Conservation (phyloP, 1,140 invertebrate species). For the Chymomyza costata region DNA sequence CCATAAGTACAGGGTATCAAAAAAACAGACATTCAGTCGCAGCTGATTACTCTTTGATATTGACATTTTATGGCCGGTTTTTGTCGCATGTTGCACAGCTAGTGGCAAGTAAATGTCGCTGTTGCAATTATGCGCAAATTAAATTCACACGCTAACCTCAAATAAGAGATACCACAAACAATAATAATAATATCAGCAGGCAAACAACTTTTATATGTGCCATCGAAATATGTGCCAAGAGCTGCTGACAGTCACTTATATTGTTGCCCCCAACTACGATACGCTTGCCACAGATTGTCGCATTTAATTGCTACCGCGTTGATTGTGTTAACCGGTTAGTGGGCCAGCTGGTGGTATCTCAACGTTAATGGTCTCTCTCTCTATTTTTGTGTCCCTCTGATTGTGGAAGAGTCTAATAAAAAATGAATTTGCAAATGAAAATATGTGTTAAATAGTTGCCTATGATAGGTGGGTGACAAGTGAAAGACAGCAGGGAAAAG, state of each 20-base stretch:
- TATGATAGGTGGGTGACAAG: no score
- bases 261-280: constrained; percentile 11
- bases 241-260: constrained; percentile 43
- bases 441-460: no score
- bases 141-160: constrained; percentile 59
- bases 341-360: no score
- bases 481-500: no score
- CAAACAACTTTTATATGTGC: constrained; percentile 17
- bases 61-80: constrained; percentile 52
- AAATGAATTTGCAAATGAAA: no score
- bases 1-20: no score
- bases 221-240: constrained; percentile 47
- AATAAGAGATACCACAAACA: constrained; percentile 14
- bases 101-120: constrained; percentile 16
- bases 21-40: constrained; percentile 24
- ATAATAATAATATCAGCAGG: constrained; percentile 1
- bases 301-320: constrained; percentile 38
- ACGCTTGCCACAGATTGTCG: constrained; percentile 30
- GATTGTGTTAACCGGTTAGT: constrained; percentile 53
- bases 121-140: constrained; percentile 66
- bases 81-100: constrained; percentile 8
- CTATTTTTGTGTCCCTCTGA: no score
- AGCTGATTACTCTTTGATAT: constrained; percentile 60
- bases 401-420: no score
- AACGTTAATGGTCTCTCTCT: no score